Percentiles rank a stretch among this genome's conserved stretches.
Conservation (phyloP, 2,797 vertebrate genomes). For the Poeciliopsis infans region DNA sequence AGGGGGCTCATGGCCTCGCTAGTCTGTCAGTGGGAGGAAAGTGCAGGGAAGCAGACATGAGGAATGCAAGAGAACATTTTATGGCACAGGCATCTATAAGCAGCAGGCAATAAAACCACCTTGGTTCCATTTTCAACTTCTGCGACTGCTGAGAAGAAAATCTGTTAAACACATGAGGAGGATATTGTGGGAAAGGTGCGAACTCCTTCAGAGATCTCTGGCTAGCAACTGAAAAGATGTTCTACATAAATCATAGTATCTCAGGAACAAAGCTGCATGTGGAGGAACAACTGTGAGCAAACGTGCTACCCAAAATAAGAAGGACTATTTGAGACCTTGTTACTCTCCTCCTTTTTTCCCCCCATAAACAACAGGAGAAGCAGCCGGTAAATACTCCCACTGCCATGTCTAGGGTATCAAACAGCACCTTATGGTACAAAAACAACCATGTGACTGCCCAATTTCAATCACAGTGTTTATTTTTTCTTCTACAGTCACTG, state of each 20-base stretch:
- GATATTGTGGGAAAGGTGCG: constrained; percentile 45
- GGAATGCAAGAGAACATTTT: no score
- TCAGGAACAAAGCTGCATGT: constrained; percentile 46
- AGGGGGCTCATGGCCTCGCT: no score
- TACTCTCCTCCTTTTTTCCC: constrained; percentile 6
- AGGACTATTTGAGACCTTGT: constrained; percentile 18
- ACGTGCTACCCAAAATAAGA: constrained; percentile 67
- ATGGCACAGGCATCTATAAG: background rate
- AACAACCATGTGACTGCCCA: background rate
- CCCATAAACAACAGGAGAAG: constrained; percentile 40
- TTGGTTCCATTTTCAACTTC: constrained; percentile 13
- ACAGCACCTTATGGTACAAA: constrained; percentile 6
- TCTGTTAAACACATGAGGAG: constrained; percentile 50
- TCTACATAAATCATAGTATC: constrained; percentile 36
- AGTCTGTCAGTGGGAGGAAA: no score
- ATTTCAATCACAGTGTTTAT: background rate
- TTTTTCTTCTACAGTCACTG: constrained; percentile 7
- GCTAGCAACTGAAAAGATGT: constrained; percentile 35
- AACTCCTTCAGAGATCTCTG: constrained; percentile 40
- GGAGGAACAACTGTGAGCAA: constrained; percentile 60
- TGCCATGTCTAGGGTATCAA: constrained; percentile 22
- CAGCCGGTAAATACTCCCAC: constrained; percentile 21
- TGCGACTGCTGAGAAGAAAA: constrained; percentile 41
- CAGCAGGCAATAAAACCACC: background rate
- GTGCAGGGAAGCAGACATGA: no score